Base-by-base conservation (phyloP, 2,797 vertebrate species). In the Babyrousa celebensis region DNA sequence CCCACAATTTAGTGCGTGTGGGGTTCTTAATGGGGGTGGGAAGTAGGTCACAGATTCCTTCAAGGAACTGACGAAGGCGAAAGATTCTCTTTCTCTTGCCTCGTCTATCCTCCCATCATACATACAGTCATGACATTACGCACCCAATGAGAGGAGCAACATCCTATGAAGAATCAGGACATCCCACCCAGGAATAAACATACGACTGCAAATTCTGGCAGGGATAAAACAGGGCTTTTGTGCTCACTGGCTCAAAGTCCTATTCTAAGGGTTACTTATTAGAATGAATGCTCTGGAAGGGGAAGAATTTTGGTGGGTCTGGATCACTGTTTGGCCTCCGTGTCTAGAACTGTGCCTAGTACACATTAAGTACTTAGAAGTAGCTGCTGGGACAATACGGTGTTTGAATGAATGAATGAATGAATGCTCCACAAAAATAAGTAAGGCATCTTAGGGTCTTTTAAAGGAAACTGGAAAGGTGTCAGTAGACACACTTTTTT, bases 281-380 rank as follows among this genome's bases (percentile, higher is more conserved):
- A 75, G 90, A 95, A 82, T 21, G 11, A 48, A 48, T 7, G 78
- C 72, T 92, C 62, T 93, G n/a, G 25, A 48, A 63, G 52, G n/a
- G 83, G 40, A 32, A 80, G n/a, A 43, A 82, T 54, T 80, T 79
- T 85, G 67, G 52, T 25, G 85, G 60, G 58, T 62, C 85, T 82
- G 89, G 40, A 96, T 85, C 48, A 27, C 32, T 63, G 25, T 60
- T 68, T 68, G 58, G 40, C 40, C 32, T 75, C 17, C 63, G 40
- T 1, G 63, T 20, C 63, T 25, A 82, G 17, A 82, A 85, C 3
- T 79, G 63, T 20, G 1, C 7, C 63, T 32, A 63, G 54, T 36
- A 84, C 63, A 71, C 6, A 54, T 52, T 79, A 74, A 80, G 83
- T 14, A 60, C 8, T 36, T 67, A 6, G 52, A n/a, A 65, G 36